Evolutionary conservation across 2,888 invertebrate genomes (phyloP).

Genomic region (Hirtodrosophila histrioides): DNA sequence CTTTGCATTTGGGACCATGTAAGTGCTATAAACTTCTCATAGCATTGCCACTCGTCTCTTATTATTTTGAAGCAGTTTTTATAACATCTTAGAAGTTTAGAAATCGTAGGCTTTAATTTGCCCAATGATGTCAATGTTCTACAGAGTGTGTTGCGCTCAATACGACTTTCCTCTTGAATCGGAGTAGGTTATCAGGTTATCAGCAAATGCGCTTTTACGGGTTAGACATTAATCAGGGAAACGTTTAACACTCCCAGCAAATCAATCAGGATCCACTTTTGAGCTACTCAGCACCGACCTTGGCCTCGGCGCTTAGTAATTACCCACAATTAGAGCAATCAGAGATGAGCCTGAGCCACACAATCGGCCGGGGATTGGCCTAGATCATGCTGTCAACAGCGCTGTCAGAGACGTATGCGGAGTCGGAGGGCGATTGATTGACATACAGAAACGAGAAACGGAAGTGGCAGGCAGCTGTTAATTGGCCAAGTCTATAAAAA

Average conservation of each 20-base stretch:
- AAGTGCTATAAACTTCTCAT: neutral
- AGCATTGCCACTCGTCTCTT: neutral
- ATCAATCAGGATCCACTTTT: slow-evolving; percentile 50
- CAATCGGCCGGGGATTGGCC: neutral
- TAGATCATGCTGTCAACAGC: slow-evolving; percentile 64
- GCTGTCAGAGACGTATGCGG: slow-evolving; percentile 3
- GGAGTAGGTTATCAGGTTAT: slow-evolving; percentile 18
- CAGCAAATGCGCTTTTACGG: slow-evolving; percentile 5
- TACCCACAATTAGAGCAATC: slow-evolving; percentile 56
- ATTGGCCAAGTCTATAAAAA: slow-evolving; percentile 73
- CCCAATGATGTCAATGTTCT: slow-evolving; percentile 2
- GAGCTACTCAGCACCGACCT: slow-evolving; percentile 36
- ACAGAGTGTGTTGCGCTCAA: slow-evolving; percentile 11
- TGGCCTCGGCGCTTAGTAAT: slow-evolving; percentile 52
- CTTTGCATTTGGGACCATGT: no score
- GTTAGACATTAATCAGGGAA: slow-evolving; percentile 22
- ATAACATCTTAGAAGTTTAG: slow-evolving; percentile 1
- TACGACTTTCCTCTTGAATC: slow-evolving; percentile 20
- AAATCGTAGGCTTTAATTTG: neutral
- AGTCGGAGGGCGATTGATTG: slow-evolving; percentile 39
- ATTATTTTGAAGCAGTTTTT: slow-evolving; percentile 3
- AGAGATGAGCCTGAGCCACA: neutral
- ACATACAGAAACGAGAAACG: slow-evolving; percentile 61
- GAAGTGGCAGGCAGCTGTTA: slow-evolving; percentile 74
- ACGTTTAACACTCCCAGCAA: slow-evolving; percentile 30